Conservation (phyloP, 64 coral and sea anemone species). For the Pocillopora damicornis region DNA sequence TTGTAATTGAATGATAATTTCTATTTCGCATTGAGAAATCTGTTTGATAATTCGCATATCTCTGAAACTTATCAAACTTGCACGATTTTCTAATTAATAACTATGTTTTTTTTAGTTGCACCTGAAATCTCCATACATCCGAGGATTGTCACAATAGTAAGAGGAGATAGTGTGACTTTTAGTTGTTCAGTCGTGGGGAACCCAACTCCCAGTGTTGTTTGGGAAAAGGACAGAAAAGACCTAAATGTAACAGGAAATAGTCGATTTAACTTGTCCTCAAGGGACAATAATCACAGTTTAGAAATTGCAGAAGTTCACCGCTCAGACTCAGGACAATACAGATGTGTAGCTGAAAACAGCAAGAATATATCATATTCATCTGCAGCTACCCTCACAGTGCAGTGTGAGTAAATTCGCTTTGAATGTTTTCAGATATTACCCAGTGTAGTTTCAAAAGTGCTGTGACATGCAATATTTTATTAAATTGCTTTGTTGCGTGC, state of each 20-base stretch:
- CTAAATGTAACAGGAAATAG: not conserved
- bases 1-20: too few species aligned
- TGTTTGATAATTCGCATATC: too few species aligned
- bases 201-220: not conserved
- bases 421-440: too few species aligned
- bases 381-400: not conserved
- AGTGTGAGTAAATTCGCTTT: conserved; percentile 5
- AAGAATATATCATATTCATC: not conserved
- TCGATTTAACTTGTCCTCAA: not conserved
- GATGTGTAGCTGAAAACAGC: conserved; percentile 14
- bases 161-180: not conserved
- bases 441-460: too few species aligned
- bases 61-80: too few species aligned
- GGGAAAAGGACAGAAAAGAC: not conserved
- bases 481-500: not conserved
- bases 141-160: not conserved
- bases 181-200: conserved; percentile 18
- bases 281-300: not conserved
- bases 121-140: not conserved
- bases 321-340: conserved; percentile 20
- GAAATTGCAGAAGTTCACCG: not conserved
- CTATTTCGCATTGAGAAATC: too few species aligned
- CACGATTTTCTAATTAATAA: too few species aligned
- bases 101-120: not conserved
- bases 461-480: not conserved